Evolutionary conservation across 2,888 invertebrate species (phyloP), one percentile per base, ranked within the genome.

Genomic region (Pemphredon lugubris): DNA sequence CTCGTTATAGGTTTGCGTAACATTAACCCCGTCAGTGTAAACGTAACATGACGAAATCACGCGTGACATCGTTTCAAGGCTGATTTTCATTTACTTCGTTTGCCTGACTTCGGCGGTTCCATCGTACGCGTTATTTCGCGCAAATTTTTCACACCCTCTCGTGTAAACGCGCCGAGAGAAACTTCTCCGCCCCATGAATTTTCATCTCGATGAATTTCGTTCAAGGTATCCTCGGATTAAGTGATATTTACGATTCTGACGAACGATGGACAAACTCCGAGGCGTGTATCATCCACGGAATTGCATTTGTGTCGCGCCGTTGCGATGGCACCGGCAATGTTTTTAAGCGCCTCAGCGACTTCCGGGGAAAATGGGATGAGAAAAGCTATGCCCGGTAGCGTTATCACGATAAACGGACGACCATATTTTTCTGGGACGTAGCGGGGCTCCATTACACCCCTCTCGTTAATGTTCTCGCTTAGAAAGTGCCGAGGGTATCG

Each of bases 361-460:
- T 21, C 37, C 44, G 55, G 32, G 64, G 50, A 73, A n/a, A 68
- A 64, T 63, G 58, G 68, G 68, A 75, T 65, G 73, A 68, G 71
- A 60, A 47, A 59, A 71, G 51, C 55, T 63, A 59, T 48, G 63
- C 48, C 20, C 32, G 32, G 55, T 23, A 48, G 69, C 65, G 67
- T 79, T 76, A 76, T 76, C 69, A 65, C 61, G 73, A 79, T 76
- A 66, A 79, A 71, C 73, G 67, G 53, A 55, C 61, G 48, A 58
- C 71, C 71, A 76, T 76, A 73, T 76, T 76, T 79, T 79, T 50
- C 44, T 58, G 40, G 34, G 60, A 64, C 59, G 60, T 64, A 18
- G 57, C 58, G 50, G 21, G 45, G 32, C 37, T 51, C 55, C 71
- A 55, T 67, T 69, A 61, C 61, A 55, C 55, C 47, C 54, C 63